These are phyloP conservation scores for Microchirus variegatus DNA, from an alignment of 2,797 vertebrate genomes.

Conservation along the genomic window DNA sequence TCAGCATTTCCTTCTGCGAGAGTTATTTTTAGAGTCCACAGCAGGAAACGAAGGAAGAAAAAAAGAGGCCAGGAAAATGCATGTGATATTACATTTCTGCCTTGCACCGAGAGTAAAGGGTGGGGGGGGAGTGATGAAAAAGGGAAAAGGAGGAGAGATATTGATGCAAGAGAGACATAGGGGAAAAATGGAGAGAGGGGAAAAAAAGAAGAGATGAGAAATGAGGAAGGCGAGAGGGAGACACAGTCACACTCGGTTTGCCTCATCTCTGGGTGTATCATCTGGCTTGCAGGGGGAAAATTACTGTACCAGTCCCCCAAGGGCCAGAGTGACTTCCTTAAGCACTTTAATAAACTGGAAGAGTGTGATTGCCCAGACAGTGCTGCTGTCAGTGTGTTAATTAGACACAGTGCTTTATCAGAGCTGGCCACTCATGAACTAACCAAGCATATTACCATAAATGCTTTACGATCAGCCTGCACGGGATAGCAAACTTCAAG, in stretches of 20 bases:
- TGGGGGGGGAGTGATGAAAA: background rate
- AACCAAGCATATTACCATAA: conserved; percentile 64
- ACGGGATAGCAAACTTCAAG: conserved; percentile 32
- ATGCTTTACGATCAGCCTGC: conserved; percentile 60
- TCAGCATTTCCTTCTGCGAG: conserved; percentile 70
- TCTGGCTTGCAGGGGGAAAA: conserved; percentile 72
- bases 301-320: conserved; percentile 72
- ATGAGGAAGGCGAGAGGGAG: conserved; percentile 44
- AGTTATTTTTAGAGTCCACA: conserved; percentile 72
- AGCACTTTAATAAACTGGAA: conserved; percentile 82
- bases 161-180: conserved; percentile 47
- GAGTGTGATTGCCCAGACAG: conserved; percentile 80
- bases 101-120: conserved; percentile 15
- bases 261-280: conserved; percentile 72
- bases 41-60: conserved; percentile 8
- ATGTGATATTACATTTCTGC: conserved; percentile 76
- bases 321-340: conserved; percentile 78
- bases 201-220: conserved; percentile 36
- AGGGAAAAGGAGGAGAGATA: conserved; percentile 40
- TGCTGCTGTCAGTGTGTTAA: conserved; percentile 81
- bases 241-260: conserved; percentile 72
- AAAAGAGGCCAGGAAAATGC: conserved; percentile 37
- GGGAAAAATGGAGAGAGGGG: conserved; percentile 49
- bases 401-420: conserved; percentile 82
- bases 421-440: conserved; percentile 75